A percentile compares a stretch with the other conserved stretches of the same genome.
phyloP scores from a whole-genome alignment of 2,113 vertebrate species.

The Erpornis zantholeuca region DNA sequence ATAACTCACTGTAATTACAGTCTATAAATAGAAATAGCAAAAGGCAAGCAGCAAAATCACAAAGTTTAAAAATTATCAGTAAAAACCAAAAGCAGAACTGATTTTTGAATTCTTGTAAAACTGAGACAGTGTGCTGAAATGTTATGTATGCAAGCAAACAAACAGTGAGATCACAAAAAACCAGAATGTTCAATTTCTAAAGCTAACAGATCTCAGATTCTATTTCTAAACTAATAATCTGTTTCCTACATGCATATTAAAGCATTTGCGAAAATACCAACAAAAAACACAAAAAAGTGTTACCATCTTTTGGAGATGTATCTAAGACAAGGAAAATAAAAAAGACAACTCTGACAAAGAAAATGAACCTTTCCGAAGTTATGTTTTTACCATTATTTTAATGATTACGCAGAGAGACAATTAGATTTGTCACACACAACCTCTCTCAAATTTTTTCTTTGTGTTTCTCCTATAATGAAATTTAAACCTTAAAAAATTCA shows the following conservation, averaged over 20 bases:
- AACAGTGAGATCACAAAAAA: background rate
- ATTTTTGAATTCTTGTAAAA: background rate
- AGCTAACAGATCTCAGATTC: background rate
- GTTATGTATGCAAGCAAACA: background rate
- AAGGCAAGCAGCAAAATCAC: background rate
- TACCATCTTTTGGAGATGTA: background rate
- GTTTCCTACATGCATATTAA: background rate
- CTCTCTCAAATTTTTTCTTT: background rate
- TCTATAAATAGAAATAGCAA: background rate
- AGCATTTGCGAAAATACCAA: background rate
- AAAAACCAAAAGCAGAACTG: background rate
- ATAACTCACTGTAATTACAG: background rate
- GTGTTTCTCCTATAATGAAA: background rate
- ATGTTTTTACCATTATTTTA: background rate
- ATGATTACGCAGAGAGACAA: background rate
- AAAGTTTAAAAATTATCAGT: background rate
- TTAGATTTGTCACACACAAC: background rate
- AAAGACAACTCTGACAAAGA: background rate
- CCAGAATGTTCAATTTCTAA: background rate
- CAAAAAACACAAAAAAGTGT: background rate
- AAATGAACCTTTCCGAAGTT: background rate
- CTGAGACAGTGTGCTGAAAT: background rate
- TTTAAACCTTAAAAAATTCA: background rate
- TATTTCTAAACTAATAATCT: background rate
- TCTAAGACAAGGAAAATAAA: background rate